Conservation (phyloP, 2,888 invertebrate species). For the Platycnemis pennipes region DNA sequence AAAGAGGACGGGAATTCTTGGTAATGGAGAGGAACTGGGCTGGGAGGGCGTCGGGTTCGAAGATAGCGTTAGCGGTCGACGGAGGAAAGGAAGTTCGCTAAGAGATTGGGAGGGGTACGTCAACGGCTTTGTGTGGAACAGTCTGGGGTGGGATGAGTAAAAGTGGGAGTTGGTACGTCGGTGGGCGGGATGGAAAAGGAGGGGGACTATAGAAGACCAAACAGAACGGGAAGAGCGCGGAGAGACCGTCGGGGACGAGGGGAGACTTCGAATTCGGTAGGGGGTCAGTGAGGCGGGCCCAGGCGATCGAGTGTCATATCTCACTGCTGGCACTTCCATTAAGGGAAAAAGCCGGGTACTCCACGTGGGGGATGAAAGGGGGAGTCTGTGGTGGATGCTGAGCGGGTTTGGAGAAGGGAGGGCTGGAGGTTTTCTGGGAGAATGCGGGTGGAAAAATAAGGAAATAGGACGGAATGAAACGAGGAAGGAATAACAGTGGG, state of each 20-base stretch:
- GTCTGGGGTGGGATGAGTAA: not conserved
- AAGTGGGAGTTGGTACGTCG: not conserved
- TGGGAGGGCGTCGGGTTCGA: not conserved
- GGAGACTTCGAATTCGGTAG: not conserved
- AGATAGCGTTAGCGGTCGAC: not conserved
- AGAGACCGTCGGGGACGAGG: not conserved
- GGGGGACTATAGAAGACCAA: not conserved
- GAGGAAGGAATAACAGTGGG: not conserved
- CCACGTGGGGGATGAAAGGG: not conserved
- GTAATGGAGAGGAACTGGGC: constrained; percentile 42
- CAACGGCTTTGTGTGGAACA: too few species aligned
- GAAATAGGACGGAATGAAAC: not conserved
- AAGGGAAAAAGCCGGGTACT: not conserved
- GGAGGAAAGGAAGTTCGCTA: not conserved
- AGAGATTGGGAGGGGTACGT: too few species aligned
- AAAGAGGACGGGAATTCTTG: constrained; percentile 22
- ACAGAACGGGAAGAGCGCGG: not conserved
- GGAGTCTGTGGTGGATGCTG: not conserved
- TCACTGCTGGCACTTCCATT: constrained; percentile 57
- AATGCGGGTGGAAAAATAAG: not conserved
- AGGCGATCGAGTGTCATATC: constrained; percentile 57
- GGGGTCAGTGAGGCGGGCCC: not conserved
- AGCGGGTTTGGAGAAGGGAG: not conserved
- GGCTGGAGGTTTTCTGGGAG: not conserved
- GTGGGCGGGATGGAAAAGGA: not conserved